Evolutionary conservation across 1,140 invertebrate species (phyloP).

Genomic region (Camponotus pennsylvanicus): DNA sequence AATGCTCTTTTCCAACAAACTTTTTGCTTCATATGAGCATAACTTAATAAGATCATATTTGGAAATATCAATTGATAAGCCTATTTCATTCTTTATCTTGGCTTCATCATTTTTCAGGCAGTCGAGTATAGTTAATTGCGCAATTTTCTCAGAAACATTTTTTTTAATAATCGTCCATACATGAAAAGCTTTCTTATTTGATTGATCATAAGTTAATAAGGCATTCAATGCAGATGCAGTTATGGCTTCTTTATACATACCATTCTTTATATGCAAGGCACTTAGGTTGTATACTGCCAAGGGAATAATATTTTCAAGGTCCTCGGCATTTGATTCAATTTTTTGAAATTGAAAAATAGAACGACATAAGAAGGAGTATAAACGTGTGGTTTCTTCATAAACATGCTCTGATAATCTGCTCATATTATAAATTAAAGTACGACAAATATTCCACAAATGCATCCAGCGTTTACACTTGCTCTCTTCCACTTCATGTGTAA

Average conservation of each 20-base stretch:
- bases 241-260: constrained; percentile 77
- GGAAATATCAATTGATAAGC: constrained; percentile 71
- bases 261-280: constrained; percentile 68
- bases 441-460: constrained; percentile 68
- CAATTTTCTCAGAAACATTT: constrained; percentile 52
- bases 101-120: constrained; percentile 74
- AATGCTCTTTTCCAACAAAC: constrained; percentile 63
- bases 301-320: constrained; percentile 68
- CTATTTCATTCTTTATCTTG: constrained; percentile 72
- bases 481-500: constrained; percentile 66
- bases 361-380: constrained; percentile 70
- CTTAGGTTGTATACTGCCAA: constrained; percentile 71
- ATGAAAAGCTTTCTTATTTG: constrained; percentile 75
- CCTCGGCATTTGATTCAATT: constrained; percentile 15
- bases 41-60: constrained; percentile 76
- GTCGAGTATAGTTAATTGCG: constrained; percentile 75
- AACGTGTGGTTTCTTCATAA: constrained; percentile 66
- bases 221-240: constrained; percentile 76
- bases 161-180: constrained; percentile 80
- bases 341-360: constrained; percentile 68
- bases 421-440: constrained; percentile 74
- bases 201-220: constrained; percentile 73
- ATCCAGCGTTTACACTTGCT: constrained; percentile 69
- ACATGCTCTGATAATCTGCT: constrained; percentile 62
- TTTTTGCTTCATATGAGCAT: constrained; percentile 76